Evolutionary conservation across 2,888 invertebrate species (phyloP).

Genomic region (Cerceris rybyensis): DNA sequence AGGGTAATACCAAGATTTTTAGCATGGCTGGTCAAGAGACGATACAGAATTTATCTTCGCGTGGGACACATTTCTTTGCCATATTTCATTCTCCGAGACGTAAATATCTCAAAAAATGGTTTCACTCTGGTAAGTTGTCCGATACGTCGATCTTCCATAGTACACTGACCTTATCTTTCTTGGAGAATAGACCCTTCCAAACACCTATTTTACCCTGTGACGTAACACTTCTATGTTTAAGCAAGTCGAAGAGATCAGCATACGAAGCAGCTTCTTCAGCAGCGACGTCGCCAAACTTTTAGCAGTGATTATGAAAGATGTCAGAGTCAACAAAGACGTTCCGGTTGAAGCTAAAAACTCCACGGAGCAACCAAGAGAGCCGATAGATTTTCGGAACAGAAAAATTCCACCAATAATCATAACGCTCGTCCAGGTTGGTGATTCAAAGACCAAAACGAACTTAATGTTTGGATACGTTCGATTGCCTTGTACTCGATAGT

Average conservation of each 20-base stretch:
- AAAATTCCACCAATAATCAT: slow-evolving; percentile 91
- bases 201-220: slow-evolving; percentile 4
- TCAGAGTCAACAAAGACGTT: slow-evolving; percentile 91
- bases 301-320: slow-evolving; percentile 91
- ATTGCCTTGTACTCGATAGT: slow-evolving; percentile 9
- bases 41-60: slow-evolving; percentile 90
- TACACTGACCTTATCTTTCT: not conserved
- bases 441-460: no score
- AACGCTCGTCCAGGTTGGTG: slow-evolving; percentile 89
- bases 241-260: slow-evolving; percentile 93
- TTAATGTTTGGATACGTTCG: no score
- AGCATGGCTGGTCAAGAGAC: slow-evolving; percentile 91
- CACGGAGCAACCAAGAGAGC: slow-evolving; percentile 72
- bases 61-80: slow-evolving; percentile 92
- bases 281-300: slow-evolving; percentile 93
- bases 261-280: slow-evolving; percentile 93
- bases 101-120: slow-evolving; percentile 90
- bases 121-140: slow-evolving; percentile 87
- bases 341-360: slow-evolving; percentile 65
- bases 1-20: slow-evolving; percentile 91
- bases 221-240: slow-evolving; percentile 78
- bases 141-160: not conserved
- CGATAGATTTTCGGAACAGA: slow-evolving; percentile 88
- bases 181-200: not conserved
- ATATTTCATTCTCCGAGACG: slow-evolving; percentile 90